phyloP scores from a whole-genome alignment of 2,113 vertebrate genomes.

The Geothlypis trichas region DNA sequence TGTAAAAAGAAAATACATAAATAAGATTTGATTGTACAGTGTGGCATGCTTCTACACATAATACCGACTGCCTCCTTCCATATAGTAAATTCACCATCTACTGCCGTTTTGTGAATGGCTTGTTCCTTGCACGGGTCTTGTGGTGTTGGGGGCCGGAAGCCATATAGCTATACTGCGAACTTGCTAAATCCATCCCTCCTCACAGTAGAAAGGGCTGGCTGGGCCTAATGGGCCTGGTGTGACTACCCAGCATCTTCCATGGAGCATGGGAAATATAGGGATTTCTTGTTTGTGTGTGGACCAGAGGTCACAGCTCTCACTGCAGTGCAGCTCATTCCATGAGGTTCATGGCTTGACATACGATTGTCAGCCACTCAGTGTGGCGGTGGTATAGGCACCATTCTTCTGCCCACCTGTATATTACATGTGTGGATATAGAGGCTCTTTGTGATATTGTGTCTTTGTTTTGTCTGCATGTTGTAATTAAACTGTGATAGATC shows the following conservation, averaged over 20 bases:
- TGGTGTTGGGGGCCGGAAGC: background rate
- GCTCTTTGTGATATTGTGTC: background rate
- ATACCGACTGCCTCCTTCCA: background rate
- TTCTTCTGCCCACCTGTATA: fast-evolving
- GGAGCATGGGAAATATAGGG: background rate
- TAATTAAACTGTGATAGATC: background rate
- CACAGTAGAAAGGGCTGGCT: background rate
- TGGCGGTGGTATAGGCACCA: background rate
- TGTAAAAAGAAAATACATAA: background rate
- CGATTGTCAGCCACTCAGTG: fast-evolving
- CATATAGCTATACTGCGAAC: fast-evolving
- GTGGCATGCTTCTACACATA: background rate
- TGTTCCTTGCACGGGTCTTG: background rate
- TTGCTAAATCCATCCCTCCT: background rate
- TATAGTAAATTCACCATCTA: background rate
- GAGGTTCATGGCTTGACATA: background rate
- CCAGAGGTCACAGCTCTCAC: background rate
- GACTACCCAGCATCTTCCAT: fast-evolving
- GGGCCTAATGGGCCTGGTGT: background rate
- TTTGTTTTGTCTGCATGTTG: background rate
- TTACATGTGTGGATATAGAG: background rate
- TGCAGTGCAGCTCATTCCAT: background rate
- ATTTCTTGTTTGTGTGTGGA: background rate
- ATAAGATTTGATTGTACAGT: background rate
- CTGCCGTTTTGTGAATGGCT: background rate